phyloP scores from a whole-genome alignment of 2,113 vertebrate genomes.

The Mastomys natalensis region DNA sequence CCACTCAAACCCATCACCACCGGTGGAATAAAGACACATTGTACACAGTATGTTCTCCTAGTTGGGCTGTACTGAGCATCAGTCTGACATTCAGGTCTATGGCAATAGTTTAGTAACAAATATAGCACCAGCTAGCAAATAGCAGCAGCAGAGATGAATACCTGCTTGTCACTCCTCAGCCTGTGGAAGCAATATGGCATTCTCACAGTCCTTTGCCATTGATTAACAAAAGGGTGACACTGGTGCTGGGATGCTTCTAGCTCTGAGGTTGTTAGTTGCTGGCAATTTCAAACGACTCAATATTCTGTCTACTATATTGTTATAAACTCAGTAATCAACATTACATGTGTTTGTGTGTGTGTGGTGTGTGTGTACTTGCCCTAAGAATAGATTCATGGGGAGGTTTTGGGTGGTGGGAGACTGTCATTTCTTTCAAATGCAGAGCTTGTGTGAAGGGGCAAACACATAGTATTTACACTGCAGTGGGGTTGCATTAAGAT shows the following conservation, averaged over 20 bases:
- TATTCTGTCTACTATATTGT: background rate
- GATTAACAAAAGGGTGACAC: no score
- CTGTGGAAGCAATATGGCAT: background rate
- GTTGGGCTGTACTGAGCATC: no score
- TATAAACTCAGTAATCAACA: background rate
- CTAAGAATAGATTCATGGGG: background rate
- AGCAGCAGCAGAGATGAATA: rapidly evolving
- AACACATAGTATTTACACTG: background rate
- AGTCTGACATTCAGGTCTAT: background rate
- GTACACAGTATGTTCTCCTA: rapidly evolving
- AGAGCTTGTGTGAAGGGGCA: background rate
- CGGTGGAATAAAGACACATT: rapidly evolving
- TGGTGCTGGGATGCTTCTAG: no score
- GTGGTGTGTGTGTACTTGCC: background rate
- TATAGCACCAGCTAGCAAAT: rapidly evolving
- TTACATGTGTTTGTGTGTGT: background rate
- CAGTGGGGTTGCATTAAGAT: rapidly evolving
- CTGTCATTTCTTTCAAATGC: background rate
- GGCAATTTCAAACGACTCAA: background rate
- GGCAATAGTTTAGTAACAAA: background rate
- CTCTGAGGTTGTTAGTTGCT: no score
- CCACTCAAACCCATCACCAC: no score
- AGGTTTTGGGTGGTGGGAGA: rapidly evolving
- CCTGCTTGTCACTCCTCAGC: background rate
- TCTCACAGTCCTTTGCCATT: rapidly evolving